Evolutionary conservation across 2,113 vertebrate species (phyloP).

Genomic region (Caranx ignobilis): DNA sequence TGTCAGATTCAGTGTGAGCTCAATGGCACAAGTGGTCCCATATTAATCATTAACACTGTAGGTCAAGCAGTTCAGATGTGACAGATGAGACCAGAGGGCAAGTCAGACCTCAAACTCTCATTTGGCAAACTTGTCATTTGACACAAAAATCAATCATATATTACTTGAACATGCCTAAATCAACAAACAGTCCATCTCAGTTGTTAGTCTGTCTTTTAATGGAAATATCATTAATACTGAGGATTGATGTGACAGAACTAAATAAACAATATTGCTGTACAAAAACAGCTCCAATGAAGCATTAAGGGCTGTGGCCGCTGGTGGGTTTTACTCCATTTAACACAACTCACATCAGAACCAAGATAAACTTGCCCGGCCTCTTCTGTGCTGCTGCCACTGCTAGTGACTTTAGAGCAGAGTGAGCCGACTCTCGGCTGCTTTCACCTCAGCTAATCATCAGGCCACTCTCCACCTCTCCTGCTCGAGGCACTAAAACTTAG

Average conservation of each 20-base stretch:
- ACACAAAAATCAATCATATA: conserved; percentile 32
- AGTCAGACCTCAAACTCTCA: conserved; percentile 31
- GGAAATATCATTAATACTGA: conserved; percentile 44
- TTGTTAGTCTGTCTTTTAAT: conserved; percentile 60
- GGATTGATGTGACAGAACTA: conserved; percentile 37
- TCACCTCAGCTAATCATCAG: conserved; percentile 37
- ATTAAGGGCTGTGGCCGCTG: conserved; percentile 4
- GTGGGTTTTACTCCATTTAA: conserved; percentile 50
- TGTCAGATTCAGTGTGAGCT: neutral
- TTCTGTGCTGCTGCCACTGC: conserved; percentile 21
- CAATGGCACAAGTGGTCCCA: conserved; percentile 23
- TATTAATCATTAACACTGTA: conserved; percentile 42
- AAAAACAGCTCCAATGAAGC: conserved; percentile 30
- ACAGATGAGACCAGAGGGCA: conserved; percentile 29
- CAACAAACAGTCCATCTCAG: conserved; percentile 60
- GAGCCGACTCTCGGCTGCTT: conserved; percentile 25
- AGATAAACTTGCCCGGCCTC: conserved; percentile 53
- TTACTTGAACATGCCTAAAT: conserved; percentile 33
- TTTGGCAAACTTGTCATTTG: conserved; percentile 36
- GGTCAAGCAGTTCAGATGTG: conserved; percentile 21
- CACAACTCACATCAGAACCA: conserved; percentile 27
- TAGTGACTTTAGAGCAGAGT: conserved; percentile 8
- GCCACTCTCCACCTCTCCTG: conserved; percentile 23
- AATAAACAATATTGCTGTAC: conserved; percentile 37
- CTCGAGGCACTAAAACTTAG: conserved; percentile 39